These are phyloP conservation scores for Petrocephalus microphthalmus DNA, from an alignment of 2,113 vertebrate genomes.

Conservation along the genomic window DNA sequence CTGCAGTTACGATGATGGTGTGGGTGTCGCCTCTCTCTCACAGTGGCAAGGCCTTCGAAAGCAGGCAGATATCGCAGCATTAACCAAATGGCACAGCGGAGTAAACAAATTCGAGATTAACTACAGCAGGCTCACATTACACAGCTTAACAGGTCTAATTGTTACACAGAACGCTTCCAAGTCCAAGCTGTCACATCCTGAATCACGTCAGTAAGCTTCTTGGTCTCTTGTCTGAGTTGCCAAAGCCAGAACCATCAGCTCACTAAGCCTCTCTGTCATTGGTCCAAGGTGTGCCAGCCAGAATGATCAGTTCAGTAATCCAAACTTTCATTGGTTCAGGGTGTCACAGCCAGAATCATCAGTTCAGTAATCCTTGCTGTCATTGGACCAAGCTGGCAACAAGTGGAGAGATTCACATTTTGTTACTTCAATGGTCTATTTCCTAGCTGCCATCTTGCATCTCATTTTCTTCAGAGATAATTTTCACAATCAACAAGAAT, in stretches of 20 bases:
- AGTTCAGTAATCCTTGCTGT: background rate
- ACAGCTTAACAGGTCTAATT: background rate
- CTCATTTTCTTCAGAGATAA: constrained; percentile 7
- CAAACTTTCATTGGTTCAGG: background rate
- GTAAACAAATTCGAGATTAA: background rate
- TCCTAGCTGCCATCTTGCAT: constrained; percentile 8
- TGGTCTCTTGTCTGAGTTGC: background rate
- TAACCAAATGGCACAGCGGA: background rate
- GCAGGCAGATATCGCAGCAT: background rate
- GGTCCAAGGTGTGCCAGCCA: background rate
- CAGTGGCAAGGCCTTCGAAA: background rate
- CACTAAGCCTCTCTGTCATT: background rate
- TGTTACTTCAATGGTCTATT: background rate
- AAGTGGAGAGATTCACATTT: background rate
- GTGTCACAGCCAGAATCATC: background rate
- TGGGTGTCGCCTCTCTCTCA: background rate
- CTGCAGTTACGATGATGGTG: background rate
- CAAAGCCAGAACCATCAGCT: constrained; percentile 4
- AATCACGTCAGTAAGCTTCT: background rate
- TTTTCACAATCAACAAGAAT: constrained; percentile 8
- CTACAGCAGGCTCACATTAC: background rate
- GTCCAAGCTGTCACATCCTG: constrained; percentile 3
- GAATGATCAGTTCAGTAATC: background rate
- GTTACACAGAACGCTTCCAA: background rate
- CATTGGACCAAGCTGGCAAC: background rate